phyloP scores from a whole-genome alignment of 1,140 invertebrate genomes.

The Conopomorpha cramerella region DNA sequence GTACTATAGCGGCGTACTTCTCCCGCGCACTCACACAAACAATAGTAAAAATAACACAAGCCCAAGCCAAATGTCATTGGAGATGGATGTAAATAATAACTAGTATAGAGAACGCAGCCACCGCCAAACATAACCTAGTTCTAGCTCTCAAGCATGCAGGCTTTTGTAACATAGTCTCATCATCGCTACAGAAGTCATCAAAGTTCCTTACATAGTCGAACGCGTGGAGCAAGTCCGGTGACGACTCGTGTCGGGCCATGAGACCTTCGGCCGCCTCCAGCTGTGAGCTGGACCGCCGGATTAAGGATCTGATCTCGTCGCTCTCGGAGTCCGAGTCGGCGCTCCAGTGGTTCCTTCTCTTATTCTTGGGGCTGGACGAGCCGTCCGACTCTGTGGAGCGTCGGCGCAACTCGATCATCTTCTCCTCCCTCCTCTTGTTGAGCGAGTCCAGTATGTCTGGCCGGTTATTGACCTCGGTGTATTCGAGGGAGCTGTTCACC shows the following conservation, averaged over 20 bases:
- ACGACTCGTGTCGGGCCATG: constrained; percentile 39
- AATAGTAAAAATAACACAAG: constrained; percentile 36
- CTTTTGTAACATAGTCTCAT: constrained; percentile 15
- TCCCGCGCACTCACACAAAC: constrained; percentile 38
- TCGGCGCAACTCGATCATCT: constrained; percentile 29
- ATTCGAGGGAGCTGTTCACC: constrained; percentile 43
- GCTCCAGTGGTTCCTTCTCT: constrained; percentile 25
- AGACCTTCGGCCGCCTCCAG: constrained; percentile 42
- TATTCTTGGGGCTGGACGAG: constrained; percentile 34
- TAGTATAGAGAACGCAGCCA: constrained; percentile 51
- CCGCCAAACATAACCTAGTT: constrained; percentile 43
- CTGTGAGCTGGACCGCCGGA: constrained; percentile 44
- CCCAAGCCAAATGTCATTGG: constrained; percentile 42
- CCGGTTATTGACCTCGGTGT: constrained; percentile 47
- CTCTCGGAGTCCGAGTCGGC: constrained; percentile 70
- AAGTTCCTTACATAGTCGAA: constrained; percentile 58
- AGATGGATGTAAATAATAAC: constrained; percentile 54
- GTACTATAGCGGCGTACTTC: constrained; percentile 35
- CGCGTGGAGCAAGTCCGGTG: constrained; percentile 45
- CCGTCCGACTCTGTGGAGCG: constrained; percentile 35
- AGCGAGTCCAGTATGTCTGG: constrained; percentile 51
- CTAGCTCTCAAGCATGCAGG: constrained; percentile 34
- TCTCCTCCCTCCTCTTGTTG: constrained; percentile 30
- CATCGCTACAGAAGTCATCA: constrained; percentile 41
- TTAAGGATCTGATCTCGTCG: constrained; percentile 64